Conservation (phyloP, 2,113 vertebrate genomes). For the Pelvicachromis taeniatus region DNA sequence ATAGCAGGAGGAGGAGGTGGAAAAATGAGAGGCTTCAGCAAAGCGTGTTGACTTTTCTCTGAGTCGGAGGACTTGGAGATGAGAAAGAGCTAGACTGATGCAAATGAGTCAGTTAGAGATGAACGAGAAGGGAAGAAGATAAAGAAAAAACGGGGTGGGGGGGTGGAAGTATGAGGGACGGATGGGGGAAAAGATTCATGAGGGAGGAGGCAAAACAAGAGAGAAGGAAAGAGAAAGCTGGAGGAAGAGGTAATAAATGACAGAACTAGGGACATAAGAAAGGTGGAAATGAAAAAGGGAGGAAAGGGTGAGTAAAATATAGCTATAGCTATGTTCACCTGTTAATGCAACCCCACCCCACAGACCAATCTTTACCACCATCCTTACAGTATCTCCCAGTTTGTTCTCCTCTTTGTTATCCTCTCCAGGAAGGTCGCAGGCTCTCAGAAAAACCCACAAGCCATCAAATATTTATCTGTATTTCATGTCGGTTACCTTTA, state of each 20-base stretch:
- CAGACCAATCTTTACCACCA: neutral
- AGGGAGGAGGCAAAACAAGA: neutral
- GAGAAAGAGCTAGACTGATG: neutral
- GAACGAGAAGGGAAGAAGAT: neutral
- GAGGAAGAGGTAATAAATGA: neutral
- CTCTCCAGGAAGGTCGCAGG: neutral
- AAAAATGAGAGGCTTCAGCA: neutral
- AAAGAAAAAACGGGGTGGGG: neutral
- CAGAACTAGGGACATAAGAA: neutral
- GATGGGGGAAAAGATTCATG: neutral
- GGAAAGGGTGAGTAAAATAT: neutral
- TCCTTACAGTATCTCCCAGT: neutral
- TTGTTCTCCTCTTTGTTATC: neutral
- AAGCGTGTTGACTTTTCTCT: neutral
- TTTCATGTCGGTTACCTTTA: slow-evolving; percentile 2
- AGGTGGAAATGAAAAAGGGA: neutral
- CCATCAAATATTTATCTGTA: slow-evolving; percentile 31
- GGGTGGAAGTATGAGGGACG: neutral
- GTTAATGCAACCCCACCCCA: neutral
- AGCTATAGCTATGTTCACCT: neutral
- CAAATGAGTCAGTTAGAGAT: neutral
- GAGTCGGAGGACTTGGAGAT: neutral
- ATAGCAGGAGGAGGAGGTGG: slow-evolving; percentile 4
- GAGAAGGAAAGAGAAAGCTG: neutral
- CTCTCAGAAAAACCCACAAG: neutral